Base-by-base conservation (phyloP, 2,113 vertebrate genomes). In the Protobothrops flavoviridis region DNA sequence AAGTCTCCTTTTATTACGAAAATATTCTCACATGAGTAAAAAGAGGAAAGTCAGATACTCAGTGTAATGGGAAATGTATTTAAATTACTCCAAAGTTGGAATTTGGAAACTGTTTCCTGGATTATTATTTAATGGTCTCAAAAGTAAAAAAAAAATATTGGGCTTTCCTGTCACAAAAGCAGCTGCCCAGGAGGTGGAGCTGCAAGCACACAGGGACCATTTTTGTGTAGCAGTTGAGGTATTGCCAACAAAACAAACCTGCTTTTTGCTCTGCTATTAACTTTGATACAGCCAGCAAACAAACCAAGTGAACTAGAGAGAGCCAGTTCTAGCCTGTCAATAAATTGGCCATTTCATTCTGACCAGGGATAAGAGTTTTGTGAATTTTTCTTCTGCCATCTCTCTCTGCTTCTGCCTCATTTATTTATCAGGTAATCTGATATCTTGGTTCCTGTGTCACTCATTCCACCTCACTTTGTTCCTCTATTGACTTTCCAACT, bases 181-280 rank as follows among this genome's bases (percentile, higher is more conserved):
- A 64, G 69, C 56, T 93, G 92, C 29, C 88, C 92, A 93, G 92
- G 86, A 93, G 92, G 90, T 93, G 92, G 92, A 86, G 92, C 89
- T 90, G 48, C 56, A 64, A 90, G 89, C 86, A 90, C 45, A 87
- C 89, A 52, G 21, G 85, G 74, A 81, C 55, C 24, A 45, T 50
- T 90, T 85, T 64, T 57, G 29, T 45, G 33, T 8, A 29, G 52
- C 24, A 33, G 45, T 17, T 53, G 55, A 93, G 89, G 56, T 26
- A n/a, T n/a, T 93, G 20, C n/a, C 33, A 21, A 59, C 53, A 93
- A 53, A 64, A 45, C 13, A 43, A 52, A 56, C 3, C 45, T 9
- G n/a, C 26, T 43, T 52, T 86, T 23, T 39, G 39, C 4, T 85
- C 3, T 13, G 12, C 29, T n/a, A 29, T 90, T 61, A 92, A 20